A percentile compares a stretch with the other conserved stretches of the same genome.
Evolutionary conservation across 2,113 vertebrate genomes (phyloP).

Genomic region (Hypanus sabinus): DNA sequence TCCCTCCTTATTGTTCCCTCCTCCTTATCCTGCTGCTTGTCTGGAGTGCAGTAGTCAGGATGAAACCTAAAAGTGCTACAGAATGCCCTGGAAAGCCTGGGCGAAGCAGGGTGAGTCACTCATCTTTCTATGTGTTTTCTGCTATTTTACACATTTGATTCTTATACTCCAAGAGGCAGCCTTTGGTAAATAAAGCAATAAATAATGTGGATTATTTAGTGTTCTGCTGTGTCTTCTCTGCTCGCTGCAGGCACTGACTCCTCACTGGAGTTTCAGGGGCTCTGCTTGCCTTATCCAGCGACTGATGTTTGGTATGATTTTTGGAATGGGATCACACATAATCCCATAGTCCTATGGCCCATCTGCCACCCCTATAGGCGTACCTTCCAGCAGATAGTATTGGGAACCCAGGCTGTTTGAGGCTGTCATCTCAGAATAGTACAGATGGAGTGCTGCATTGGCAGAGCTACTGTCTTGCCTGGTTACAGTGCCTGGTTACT

Average conservation of each 20-base stretch:
- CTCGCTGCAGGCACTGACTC: neutral
- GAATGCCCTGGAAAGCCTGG: neutral
- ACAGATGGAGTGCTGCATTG: neutral
- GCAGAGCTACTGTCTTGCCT: neutral
- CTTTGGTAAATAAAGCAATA: neutral
- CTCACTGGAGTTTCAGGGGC: neutral
- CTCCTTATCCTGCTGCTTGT: slow-evolving; percentile 8
- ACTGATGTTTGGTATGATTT: neutral
- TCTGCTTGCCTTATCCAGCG: neutral
- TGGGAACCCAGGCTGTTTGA: neutral
- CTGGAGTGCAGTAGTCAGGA: neutral
- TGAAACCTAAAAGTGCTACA: slow-evolving; percentile 10
- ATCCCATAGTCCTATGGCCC: neutral
- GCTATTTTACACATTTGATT: neutral
- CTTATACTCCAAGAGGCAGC: neutral
- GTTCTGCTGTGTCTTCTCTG: neutral
- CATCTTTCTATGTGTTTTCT: neutral
- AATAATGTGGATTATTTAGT: neutral
- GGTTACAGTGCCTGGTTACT: no score
- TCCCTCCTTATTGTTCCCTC: neutral
- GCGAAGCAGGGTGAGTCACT: neutral
- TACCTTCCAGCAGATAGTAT: neutral
- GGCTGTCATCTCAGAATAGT: neutral
- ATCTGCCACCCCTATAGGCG: neutral
- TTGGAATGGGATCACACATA: neutral